Evolutionary conservation across 2,888 invertebrate genomes (phyloP), one percentile per base, ranked within the genome.

Genomic region (Drosophila incognita): DNA sequence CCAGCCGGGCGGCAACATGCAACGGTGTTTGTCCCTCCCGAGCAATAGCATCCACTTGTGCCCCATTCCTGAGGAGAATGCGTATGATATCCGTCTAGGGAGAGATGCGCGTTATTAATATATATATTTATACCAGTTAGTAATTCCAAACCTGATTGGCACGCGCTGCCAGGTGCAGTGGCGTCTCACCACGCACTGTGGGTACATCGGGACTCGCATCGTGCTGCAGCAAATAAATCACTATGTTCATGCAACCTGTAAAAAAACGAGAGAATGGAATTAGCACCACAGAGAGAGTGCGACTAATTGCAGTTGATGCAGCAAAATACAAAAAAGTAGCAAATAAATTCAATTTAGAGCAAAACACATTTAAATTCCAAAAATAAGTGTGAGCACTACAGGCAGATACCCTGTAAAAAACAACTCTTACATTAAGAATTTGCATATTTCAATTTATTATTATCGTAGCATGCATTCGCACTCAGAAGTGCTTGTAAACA

Each of bases 121-220:
- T 24, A 15, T 46, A 46, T 15, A 46, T 46, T 4, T 46, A 8
- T 15, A 27, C 13, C 15, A 21, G 36, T 52, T n/a, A 27, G 7
- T 51, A 38, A 58, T 31, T 40, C 29, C 57, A 53, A 7, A 84
- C 83, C 83, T 84, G 99, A 93, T 99, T 99, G 74, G 99, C 99
- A 59, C 99, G 94, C 40, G 99, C 98, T 0, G 99, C 99, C 73
- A 99, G 94, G 93, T 99, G 99, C 52, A 99, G 94, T 2, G 99
- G 98, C 0, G 99, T 99, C 94, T 99, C 99, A 0, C 99, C 99
- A 27, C 99, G 95, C 29, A 99, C 97, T 1, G 99, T 99, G 71
- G 98, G 97, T 64, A 97, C 96, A 94, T 99, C 99, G 1, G 98
- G 97, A 91, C 96, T 96, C 27, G 99, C 99, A 76, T 98, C 98